Base-by-base conservation (phyloP, 1,140 invertebrate genomes). In the Zaprionus nigranus region DNA sequence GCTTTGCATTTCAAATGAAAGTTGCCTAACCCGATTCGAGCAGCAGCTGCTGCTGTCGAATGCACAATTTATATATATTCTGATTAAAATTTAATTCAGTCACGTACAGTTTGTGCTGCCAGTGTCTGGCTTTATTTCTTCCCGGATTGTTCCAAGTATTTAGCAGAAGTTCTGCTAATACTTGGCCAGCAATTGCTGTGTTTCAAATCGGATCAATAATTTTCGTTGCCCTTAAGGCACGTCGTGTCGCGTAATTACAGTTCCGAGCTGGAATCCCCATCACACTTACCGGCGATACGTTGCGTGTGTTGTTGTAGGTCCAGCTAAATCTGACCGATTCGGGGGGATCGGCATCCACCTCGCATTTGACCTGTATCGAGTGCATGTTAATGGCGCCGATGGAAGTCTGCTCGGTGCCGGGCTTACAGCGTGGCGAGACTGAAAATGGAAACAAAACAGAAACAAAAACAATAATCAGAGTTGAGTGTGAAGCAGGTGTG, bases 331-430 rank as follows among this genome's bases (percentile, higher is more conserved):
- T 94, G 30, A 96, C 94, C 22, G 97, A 96, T 46, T 96, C 95
- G 0, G 97, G 95, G 5, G 97, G 97, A 75, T 96, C 94, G 1
- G 97, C 96, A 56, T 96, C 96, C n/a, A 98, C 96, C 76, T 97
- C 96, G 91, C 97, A 98, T 51, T 95, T 94, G 77, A 95, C 94
- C 90, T 92, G 94, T 79, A 95, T 94, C 67, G 93, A 94, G 79
- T 96, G 95, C 72, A 94, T 93, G 46, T 94, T 94, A 40, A 95
- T 93, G 17, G 94, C 94, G 2, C 95, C 94, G 30, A 96, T 93
- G 54, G 94, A 93, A 66, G 93, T 94, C 58, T 93, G 91, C 76
- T 95, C 94, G 62, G 93, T 93, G 28, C 95, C 95, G 57, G 93
- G 92, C 57, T 93, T 94, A 82, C 95, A 96, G 61, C 94, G 93